phyloP scores from a whole-genome alignment of 2,888 invertebrate genomes.

The Hylaea fasciaria region DNA sequence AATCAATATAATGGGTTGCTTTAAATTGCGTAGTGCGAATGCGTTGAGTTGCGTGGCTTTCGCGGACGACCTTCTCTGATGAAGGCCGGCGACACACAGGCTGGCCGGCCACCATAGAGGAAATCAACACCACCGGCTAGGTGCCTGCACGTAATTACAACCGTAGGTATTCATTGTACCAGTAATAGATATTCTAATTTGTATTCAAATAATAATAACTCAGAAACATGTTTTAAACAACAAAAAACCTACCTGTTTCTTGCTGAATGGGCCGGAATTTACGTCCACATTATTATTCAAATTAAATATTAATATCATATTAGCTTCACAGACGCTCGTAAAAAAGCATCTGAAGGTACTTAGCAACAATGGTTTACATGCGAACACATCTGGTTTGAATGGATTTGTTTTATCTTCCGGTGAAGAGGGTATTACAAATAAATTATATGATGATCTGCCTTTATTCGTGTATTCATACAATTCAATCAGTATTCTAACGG shows the following conservation, averaged over 20 bases:
- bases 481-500: conserved; percentile 23
- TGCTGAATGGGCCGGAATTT: conserved; percentile 27
- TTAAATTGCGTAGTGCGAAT: conserved; percentile 49
- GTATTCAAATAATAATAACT: conserved; percentile 15
- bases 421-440: conserved; percentile 14
- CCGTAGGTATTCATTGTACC: conserved; percentile 27
- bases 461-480: conserved; percentile 26
- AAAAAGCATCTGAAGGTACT: conserved; percentile 20
- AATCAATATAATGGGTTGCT: conserved; percentile 57
- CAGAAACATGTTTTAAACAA: conserved; percentile 19
- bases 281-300: conserved; percentile 20
- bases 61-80: conserved; percentile 65
- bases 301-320: conserved; percentile 34
- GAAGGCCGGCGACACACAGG: conserved; percentile 78
- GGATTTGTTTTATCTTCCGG: conserved; percentile 17
- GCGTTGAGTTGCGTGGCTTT: conserved; percentile 49
- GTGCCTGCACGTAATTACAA: conserved; percentile 29
- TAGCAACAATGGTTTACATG: conserved; percentile 26
- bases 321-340: conserved; percentile 21
- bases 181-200: conserved; percentile 36
- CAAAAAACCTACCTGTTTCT: conserved; percentile 32
- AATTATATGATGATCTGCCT: conserved; percentile 15
- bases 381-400: conserved; percentile 24
- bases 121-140: too few species aligned
- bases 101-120: conserved; percentile 63